A percentile compares a stretch with the other conserved stretches of the same genome.
These are phyloP conservation scores for Vesta saturnalis DNA, from an alignment of 2,888 invertebrate species.

Conservation along the genomic window DNA sequence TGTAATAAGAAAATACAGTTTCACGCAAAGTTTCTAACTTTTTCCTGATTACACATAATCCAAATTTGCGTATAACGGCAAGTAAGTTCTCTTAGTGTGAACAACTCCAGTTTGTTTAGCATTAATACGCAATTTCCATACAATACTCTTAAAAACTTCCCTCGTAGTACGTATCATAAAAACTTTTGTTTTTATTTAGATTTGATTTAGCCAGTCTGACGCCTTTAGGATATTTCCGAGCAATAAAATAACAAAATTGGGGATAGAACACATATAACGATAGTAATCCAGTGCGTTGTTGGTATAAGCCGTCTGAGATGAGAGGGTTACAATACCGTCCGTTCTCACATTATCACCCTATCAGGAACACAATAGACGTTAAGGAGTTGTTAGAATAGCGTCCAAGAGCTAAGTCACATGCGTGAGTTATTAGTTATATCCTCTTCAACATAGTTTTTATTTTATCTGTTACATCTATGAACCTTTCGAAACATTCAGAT, in stretches of 20 bases:
- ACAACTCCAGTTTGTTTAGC: conserved; percentile 9
- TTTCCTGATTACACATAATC: not conserved
- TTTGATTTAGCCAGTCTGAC: conserved; percentile 33
- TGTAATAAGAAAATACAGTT: too few species aligned
- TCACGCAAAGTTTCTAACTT: not conserved
- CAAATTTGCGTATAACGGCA: not conserved
- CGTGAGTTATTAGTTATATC: conserved; percentile 26
- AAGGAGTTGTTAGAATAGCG: conserved; percentile 35
- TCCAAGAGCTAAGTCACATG: conserved; percentile 26
- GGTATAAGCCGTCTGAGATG: conserved; percentile 36
- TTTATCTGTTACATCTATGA: too few species aligned
- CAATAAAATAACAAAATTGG: conserved; percentile 32
- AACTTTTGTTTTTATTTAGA: conserved; percentile 17
- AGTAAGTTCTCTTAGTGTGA: not conserved
- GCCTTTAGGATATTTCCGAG: conserved; percentile 26
- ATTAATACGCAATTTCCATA: conserved; percentile 10
- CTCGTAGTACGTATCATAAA: conserved; percentile 13
- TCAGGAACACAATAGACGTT: conserved; percentile 37
- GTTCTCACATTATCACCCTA: conserved; percentile 39
- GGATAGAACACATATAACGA: conserved; percentile 34
- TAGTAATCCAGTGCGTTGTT: conserved; percentile 36
- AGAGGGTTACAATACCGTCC: conserved; percentile 38
- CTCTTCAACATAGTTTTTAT: conserved; percentile 11
- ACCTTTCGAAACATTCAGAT: too few species aligned
- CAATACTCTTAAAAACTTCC: conserved; percentile 3